Evolutionary conservation across 2,888 invertebrate species (phyloP), one percentile per base, ranked within the genome.

Genomic region (Dioctria rufipes): DNA sequence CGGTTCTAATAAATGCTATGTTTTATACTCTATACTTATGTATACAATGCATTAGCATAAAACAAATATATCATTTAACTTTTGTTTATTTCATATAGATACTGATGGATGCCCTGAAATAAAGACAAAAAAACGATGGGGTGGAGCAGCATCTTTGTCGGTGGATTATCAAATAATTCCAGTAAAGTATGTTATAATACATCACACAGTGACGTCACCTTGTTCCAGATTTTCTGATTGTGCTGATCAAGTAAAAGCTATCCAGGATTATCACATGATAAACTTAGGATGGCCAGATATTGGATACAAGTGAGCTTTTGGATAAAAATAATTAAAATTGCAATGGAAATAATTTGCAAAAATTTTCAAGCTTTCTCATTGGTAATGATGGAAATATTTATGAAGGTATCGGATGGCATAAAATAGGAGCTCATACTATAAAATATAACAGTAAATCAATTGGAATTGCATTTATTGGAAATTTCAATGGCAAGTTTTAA

Each of bases 301-400:
- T 81, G 92, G 91, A 60, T 91, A 90, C 83, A 91, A 91, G 92
- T 92, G 86, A 88, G 11, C 9, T 8, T 9, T 40, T 0, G 66
- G 42, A 67, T n/a, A 46, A n/a, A 13, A 9, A n/a, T 80, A 5
- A 25, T 25, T 25, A 25, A 25, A 25, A 25, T 25, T 25, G 0
- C 25, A 25, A 25, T 25, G 25, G 25, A 25, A 25, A 25, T 25
- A 25, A 25, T 1, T 25, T 73, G 0, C 9, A 46, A 11, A 49
- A 66, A 43, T 66, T 37, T 49, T 43, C 25, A 9, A 92, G 92
- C 66, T 92, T 92, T 83, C 84, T 93, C 82, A 90, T 93, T 78
- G 93, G 93, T 5, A 91, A 92, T 43, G 93, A 93, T 85, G 93
- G 93, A 4, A 90, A 91, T 49, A 89, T 93, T 8, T 93, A 93